Evolutionary conservation across 1,140 invertebrate species (phyloP), one percentile per base, ranked within the genome.

Genomic region (Monochamus saltuarius): DNA sequence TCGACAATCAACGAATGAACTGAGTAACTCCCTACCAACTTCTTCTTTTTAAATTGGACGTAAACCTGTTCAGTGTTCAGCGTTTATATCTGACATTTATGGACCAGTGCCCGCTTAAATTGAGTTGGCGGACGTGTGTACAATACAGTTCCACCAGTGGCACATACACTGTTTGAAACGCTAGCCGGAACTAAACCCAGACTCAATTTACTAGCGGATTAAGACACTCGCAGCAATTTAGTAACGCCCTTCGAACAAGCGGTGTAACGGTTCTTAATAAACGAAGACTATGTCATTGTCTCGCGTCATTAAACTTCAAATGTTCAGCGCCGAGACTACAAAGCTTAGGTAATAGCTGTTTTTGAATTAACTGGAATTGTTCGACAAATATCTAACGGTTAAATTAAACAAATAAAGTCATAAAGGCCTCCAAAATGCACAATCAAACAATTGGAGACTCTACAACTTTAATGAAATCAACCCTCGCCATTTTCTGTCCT

Each of bases 281-380:
- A 76, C 74, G 73, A 75, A 75, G 72, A 75, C 74, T 75, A 75
- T 74, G 72, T 75, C 74, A 75, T 76, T 76, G 70, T 76, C 70
- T 71, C 74, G 72, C 64, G 65, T 70, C 73, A 75, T 76, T 76
- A 73, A 76, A 75, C 72, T 66, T 63, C 59, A 68, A 74, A 71
- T 71, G 67, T 64, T 73, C 56, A 61, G 68, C 69, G 66, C 66
- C 57, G 66, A 65, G 66, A 65, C 69, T 68, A 65, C 63, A 66
- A 61, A 73, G 72, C 69, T 73, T 72, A 74, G 69, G 69, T 73
- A 74, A 67, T 69, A 66, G 70, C 65, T 74, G 72, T 74, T 74
- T 74, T 74, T 72, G 69, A 71, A 72, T 74, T 72, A 74, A 72
- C 69, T 65, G 55, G 62, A 71, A 70, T 64, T 65, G 67, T 69